Base-by-base conservation (phyloP, 2,888 invertebrate genomes). In the Aphodius sticticus region DNA sequence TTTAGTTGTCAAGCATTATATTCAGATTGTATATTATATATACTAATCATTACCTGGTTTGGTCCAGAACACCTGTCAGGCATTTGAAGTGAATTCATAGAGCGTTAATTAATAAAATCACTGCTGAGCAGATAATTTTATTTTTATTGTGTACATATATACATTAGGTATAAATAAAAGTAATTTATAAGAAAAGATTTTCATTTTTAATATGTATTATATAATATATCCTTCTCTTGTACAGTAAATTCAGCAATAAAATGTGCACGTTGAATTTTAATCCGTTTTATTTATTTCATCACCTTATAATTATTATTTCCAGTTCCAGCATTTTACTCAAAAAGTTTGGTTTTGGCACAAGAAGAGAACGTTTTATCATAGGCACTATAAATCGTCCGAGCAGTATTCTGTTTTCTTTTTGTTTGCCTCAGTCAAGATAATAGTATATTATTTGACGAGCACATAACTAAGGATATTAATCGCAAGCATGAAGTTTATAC, bases 91-190 rank as follows among this genome's bases (percentile, higher is more conserved):
- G 80, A 78, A 81, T 81, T 79, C 77, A 78, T 79, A 79, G 77
- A 79, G 75, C 81, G 79, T 79, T 79, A 81, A 81, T 79, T 79
- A 81, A 78, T 75, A 76, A 78, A 81, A 85, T 84, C 85, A 86
- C 88, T 87, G 88, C 88, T 87, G 87, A 87, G 88, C 88, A 88
- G 88, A 86, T 83, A 82, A 79, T 87, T 86, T 86, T 88, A 88
- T 88, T 88, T 88, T 87, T 88, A 88, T 88, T 88, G 86, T 89
- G 89, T 89, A 89, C 85, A 89, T 89, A 89, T 88, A 88, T 87
- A 87, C 86, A 87, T 87, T 88, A 88, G 87, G 86, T 87, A 86
- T 87, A 88, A 86, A 88, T 88, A 88, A 87, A 88, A 86, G 83
- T 85, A 86, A 83, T 80, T 81, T 83, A 75, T 80, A 80, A 80